Base-by-base conservation (phyloP, 53 echinoderm and acorn worm species). In the Holothuria leucospilota region DNA sequence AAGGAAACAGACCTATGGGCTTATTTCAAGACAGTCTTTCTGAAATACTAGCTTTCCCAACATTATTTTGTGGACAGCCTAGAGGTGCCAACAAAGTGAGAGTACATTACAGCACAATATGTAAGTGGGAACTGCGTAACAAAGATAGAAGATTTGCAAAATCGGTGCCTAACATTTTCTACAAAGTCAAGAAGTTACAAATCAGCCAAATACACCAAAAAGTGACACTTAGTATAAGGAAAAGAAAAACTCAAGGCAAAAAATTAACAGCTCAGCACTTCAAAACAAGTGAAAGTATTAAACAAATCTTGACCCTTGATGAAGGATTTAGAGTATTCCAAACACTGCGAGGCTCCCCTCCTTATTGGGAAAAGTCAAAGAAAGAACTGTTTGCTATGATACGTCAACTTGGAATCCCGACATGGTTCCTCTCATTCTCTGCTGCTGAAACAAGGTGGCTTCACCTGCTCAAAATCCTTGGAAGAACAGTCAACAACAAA, bases 311-410 rank as follows among this genome's bases (percentile, higher is more conserved):
- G 15, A 30, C 21, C 24, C 27, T 71, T 58, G 89, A 89, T 84
- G 89, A 89, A 84, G 89, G 89, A 24, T 89, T 51, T 49, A 20
- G 84, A 14, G 72, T 89, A 29, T 84, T 89, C 58, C 34, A 62
- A 84, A 38, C 84, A 69, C 23, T 84, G 10, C 71, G 84, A 18
- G 73, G 73, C 27, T 89, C 84, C 13, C 89, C 89, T 61, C 89
- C 84, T 58, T 89, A 84, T 73, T 67, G 59, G 72, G 84, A 89
- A 89, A 84, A 71, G 18, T 30, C 71, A 20, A 68, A 89, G 20
- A 89, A 89, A 84, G 89, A 89, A 38, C 63, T 89, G 21, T 71
- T 89, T 56, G 89, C 89, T 20, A 89, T 89, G 89, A 89, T 89
- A 59, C 59, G 89, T 14, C 89, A 89, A 89, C 53, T 89, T 16